These are phyloP conservation scores for Acanthosoma haemorrhoidale DNA, from an alignment of 2,888 invertebrate genomes.

Conservation along the genomic window DNA sequence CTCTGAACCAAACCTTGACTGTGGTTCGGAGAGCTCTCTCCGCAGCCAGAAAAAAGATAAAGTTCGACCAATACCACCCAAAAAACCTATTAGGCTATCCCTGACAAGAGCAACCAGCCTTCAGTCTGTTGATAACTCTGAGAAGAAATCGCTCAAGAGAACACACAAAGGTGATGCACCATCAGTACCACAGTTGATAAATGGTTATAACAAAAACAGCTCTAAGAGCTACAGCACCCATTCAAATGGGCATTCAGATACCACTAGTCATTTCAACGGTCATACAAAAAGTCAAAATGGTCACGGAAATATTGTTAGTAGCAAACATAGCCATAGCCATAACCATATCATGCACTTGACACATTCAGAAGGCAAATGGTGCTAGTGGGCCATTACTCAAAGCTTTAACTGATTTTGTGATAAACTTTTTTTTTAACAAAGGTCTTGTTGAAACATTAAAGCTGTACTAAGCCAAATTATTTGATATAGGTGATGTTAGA, in stretches of 20 bases:
- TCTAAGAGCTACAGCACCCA: not conserved
- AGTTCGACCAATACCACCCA: constrained; percentile 69
- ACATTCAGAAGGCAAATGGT: constrained; percentile 34
- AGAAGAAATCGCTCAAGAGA: constrained; percentile 56
- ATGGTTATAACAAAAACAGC: not conserved
- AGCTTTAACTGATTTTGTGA: not conserved
- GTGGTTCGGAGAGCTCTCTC: constrained; percentile 45
- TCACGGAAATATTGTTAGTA: not conserved
- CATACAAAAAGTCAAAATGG: constrained; percentile 20
- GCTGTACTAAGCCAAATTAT: not conserved
- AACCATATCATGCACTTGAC: constrained; percentile 16
- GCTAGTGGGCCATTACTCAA: constrained; percentile 8
- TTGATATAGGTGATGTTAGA: not conserved
- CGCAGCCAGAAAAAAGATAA: constrained; percentile 44
- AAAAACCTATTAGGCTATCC: constrained; percentile 71
- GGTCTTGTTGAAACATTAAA: not conserved
- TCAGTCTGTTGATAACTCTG: constrained; percentile 57
- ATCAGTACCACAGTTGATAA: constrained; percentile 31
- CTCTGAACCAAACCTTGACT: constrained; percentile 55
- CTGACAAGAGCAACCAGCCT: constrained; percentile 77
- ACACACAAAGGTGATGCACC: constrained; percentile 53
- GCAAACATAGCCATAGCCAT: not conserved
- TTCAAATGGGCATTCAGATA: constrained; percentile 1
- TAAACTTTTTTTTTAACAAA: not conserved
- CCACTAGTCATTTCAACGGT: constrained; percentile 1